These are phyloP conservation scores for Laupala kohalensis DNA, from an alignment of 1,140 invertebrate species.

Conservation along the genomic window DNA sequence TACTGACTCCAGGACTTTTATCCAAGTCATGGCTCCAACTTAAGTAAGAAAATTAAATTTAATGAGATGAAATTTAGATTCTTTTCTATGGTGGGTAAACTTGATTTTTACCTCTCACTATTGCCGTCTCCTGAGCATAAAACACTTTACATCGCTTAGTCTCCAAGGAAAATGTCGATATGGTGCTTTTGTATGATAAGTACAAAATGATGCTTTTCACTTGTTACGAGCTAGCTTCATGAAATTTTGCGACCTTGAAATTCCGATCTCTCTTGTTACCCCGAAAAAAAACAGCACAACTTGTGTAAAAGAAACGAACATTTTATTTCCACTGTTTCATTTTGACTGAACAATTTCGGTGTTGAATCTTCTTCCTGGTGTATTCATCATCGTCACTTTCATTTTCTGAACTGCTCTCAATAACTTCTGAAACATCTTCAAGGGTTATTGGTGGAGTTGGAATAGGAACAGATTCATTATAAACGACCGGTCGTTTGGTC, in stretches of 20 bases:
- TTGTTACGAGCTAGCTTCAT: background rate
- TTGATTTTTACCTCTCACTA: background rate
- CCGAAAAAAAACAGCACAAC: background rate
- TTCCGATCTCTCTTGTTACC: background rate
- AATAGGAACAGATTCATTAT: background rate
- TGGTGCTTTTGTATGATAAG: no score
- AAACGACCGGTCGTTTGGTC: background rate
- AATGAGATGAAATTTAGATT: background rate
- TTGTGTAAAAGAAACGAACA: no score
- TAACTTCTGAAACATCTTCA: background rate
- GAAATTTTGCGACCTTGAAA: background rate
- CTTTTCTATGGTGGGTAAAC: background rate
- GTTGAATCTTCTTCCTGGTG: background rate
- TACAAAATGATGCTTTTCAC: background rate
- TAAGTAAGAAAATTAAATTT: no score
- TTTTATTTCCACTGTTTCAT: background rate
- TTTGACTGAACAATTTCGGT: background rate
- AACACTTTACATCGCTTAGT: background rate
- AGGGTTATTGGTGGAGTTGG: background rate
- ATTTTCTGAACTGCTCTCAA: background rate
- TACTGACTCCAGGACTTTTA: no score
- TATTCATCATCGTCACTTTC: background rate
- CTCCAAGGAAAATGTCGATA: background rate
- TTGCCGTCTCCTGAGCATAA: background rate
- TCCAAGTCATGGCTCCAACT: no score